phyloP scores from a whole-genome alignment of 1,140 invertebrate genomes.

The Meloidogyne exigua region DNA sequence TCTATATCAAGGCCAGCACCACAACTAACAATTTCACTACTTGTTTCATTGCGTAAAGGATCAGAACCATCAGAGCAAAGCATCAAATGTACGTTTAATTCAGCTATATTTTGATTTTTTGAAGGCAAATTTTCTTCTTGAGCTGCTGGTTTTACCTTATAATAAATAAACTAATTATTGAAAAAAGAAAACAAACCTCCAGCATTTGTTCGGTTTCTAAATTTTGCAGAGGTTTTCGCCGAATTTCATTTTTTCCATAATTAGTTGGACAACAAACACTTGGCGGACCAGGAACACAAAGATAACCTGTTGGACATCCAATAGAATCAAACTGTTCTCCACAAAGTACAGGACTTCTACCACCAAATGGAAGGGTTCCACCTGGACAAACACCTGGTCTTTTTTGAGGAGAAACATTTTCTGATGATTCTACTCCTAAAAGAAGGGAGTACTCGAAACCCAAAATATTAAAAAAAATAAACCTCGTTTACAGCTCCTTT shows the following conservation, averaged over 20 bases:
- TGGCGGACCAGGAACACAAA: slow-evolving; percentile 58
- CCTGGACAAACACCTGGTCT: slow-evolving; percentile 49
- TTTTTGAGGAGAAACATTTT: slow-evolving; percentile 39
- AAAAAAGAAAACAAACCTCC: not conserved
- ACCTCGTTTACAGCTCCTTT: slow-evolving; percentile 70
- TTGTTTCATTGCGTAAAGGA: slow-evolving; percentile 41
- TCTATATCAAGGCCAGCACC: slow-evolving; percentile 57
- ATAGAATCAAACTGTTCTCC: slow-evolving; percentile 61
- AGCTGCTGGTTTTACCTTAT: slow-evolving; percentile 2
- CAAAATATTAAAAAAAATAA: not conserved
- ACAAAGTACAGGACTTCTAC: slow-evolving; percentile 58
- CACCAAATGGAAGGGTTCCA: slow-evolving; percentile 54
- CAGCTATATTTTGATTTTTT: slow-evolving; percentile 7
- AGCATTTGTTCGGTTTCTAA: not conserved
- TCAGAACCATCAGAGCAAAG: slow-evolving; percentile 63
- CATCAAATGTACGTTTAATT: slow-evolving; percentile 27
- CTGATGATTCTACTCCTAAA: slow-evolving; percentile 25
- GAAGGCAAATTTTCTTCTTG: slow-evolving; percentile 1
- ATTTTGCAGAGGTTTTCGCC: slow-evolving; percentile 44
- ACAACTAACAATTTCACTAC: slow-evolving; percentile 45
- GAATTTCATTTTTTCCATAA: slow-evolving; percentile 27
- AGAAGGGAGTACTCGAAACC: not conserved
- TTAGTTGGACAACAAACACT: slow-evolving; percentile 60
- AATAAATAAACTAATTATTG: not conserved
- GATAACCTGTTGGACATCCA: slow-evolving; percentile 58